phyloP scores from a whole-genome alignment of 2,113 vertebrate genomes.

The Stictonetta naevosa region DNA sequence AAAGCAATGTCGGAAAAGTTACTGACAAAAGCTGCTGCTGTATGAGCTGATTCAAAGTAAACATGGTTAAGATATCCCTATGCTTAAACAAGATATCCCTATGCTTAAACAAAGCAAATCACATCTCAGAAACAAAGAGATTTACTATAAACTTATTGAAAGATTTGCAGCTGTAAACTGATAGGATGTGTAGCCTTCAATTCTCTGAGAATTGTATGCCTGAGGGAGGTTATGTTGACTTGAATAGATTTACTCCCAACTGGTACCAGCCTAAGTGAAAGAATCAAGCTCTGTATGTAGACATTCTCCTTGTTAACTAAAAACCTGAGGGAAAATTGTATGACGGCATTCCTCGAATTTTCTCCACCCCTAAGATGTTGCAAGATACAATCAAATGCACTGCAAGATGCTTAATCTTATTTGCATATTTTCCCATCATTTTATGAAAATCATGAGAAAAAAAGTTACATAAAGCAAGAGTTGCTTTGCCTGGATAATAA shows the following conservation, averaged over 20 bases:
- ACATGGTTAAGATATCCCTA: background rate
- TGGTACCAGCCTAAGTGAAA: constrained; percentile 17
- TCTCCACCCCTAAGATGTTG: constrained; percentile 24
- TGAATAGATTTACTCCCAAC: constrained; percentile 16
- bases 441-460: constrained; percentile 34
- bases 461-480: background rate
- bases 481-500: background rate
- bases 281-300: constrained; percentile 2
- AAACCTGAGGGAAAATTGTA: constrained; percentile 30
- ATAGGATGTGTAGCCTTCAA: background rate
- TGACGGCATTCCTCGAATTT: background rate
- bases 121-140: constrained; percentile 1
- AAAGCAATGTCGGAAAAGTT: background rate
- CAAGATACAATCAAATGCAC: constrained; percentile 36
- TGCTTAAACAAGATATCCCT: background rate
- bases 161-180: constrained; percentile 37
- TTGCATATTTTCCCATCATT: constrained; percentile 37
- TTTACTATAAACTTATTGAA: background rate
- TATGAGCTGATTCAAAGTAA: background rate
- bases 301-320: constrained; percentile 10
- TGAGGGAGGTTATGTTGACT: constrained; percentile 23
- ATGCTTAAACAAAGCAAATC: background rate
- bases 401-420: constrained; percentile 36
- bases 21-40: background rate
- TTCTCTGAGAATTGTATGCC: constrained; percentile 5